Conservation (phyloP, 2,113 vertebrate species). For the Psilopsiagon aymara region DNA sequence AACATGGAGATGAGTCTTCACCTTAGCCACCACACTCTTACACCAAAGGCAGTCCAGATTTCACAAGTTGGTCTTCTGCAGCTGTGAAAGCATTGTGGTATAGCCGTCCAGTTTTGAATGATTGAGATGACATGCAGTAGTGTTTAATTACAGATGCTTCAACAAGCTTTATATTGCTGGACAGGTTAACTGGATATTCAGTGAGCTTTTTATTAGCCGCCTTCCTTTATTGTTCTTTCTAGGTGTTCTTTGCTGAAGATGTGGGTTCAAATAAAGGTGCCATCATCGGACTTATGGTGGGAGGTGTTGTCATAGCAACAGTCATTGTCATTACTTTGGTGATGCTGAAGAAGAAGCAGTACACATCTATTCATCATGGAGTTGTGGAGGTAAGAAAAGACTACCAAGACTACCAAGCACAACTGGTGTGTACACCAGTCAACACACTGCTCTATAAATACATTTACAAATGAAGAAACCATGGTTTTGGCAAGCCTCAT, state of each 20-base stretch:
- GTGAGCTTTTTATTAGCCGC: neutral
- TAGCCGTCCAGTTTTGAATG: neutral
- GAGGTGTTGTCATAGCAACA: constrained; percentile 97
- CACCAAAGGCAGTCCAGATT: neutral
- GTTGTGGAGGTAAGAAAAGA: constrained; percentile 89
- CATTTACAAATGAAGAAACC: neutral
- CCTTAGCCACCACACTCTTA: neutral
- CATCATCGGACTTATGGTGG: constrained; percentile 98
- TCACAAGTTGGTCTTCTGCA: neutral
- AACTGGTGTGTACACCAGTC: neutral
- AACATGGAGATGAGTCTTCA: neutral
- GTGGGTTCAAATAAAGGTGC: constrained; percentile 97
- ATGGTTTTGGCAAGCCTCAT: neutral
- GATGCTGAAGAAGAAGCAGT: constrained; percentile 99
- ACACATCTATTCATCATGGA: constrained; percentile 97
- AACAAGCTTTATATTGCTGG: neutral
- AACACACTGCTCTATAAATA: neutral
- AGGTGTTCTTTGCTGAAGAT: constrained; percentile 97
- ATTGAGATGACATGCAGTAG: neutral
- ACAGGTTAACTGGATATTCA: neutral
- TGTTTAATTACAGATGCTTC: neutral
- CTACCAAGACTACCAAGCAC: neutral
- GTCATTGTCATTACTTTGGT: constrained; percentile 98
- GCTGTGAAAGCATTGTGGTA: neutral
- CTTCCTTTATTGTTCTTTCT: constrained; percentile 12